Evolutionary conservation across 2,888 invertebrate species (phyloP).

Genomic region (Tortrix viridana): DNA sequence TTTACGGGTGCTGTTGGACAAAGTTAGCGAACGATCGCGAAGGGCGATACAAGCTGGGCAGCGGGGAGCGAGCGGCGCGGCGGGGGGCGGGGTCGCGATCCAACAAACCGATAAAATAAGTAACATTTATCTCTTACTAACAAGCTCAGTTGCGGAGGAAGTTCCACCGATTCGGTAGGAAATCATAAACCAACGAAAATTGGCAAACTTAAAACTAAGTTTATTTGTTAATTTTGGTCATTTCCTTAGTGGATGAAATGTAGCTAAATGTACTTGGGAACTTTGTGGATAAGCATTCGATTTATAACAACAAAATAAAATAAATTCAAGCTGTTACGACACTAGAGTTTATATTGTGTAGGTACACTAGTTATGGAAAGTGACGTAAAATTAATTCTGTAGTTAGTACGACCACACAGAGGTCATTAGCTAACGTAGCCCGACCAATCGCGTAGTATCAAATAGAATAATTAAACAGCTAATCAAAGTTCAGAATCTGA

Average conservation of each 20-base stretch:
- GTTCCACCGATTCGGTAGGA: constrained; percentile 56
- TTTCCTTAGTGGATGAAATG: constrained; percentile 38
- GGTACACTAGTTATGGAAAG: too few species aligned
- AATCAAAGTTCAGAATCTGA: too few species aligned
- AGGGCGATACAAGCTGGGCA: constrained; percentile 34
- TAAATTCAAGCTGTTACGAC: too few species aligned
- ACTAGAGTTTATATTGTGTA: too few species aligned
- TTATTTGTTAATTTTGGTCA: constrained; percentile 40
- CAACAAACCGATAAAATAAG: constrained; percentile 53
- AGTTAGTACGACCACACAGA: too few species aligned
- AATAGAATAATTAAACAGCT: too few species aligned
- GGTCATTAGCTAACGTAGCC: too few species aligned
- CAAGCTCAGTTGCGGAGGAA: constrained; percentile 40
- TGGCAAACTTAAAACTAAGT: constrained; percentile 65
- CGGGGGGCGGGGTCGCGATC: constrained; percentile 41
- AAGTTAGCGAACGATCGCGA: constrained; percentile 34
- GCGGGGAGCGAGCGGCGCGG: background rate
- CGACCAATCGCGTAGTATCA: too few species aligned
- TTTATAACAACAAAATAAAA: constrained; percentile 3
- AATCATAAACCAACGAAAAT: constrained; percentile 55
- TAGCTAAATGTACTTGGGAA: constrained; percentile 17
- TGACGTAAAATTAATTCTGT: too few species aligned
- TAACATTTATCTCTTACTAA: constrained; percentile 50
- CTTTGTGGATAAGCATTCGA: constrained; percentile 3
- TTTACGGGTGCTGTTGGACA: constrained; percentile 31